phyloP scores from a whole-genome alignment of 1,140 invertebrate genomes.

The Neoseiulus cucumeris region DNA sequence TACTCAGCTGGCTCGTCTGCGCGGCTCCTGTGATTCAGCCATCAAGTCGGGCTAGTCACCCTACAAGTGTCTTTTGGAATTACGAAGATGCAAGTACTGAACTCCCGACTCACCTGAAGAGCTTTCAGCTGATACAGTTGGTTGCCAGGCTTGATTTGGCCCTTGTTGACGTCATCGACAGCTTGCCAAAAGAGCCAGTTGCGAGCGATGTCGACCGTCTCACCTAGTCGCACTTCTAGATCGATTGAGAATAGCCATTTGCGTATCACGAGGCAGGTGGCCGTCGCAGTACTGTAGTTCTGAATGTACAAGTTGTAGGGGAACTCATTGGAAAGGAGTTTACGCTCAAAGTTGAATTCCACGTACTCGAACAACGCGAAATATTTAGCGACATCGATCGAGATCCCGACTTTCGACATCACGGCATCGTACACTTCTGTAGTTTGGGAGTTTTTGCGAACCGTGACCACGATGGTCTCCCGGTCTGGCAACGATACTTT shows the following conservation, averaged over 20 bases:
- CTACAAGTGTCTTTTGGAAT: too few species aligned
- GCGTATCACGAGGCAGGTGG: slow-evolving; percentile 74
- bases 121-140: slow-evolving; percentile 84
- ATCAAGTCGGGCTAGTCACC: too few species aligned
- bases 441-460: slow-evolving; percentile 72
- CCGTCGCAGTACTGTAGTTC: slow-evolving; percentile 83
- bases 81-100: slow-evolving; percentile 21
- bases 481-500: slow-evolving; percentile 44
- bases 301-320: slow-evolving; percentile 84
- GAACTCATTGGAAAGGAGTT: slow-evolving; percentile 75
- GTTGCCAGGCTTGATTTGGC: slow-evolving; percentile 66
- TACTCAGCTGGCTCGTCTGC: too few species aligned
- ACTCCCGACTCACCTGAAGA: slow-evolving; percentile 53
- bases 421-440: slow-evolving; percentile 75
- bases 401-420: slow-evolving; percentile 62
- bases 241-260: slow-evolving; percentile 79
- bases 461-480: slow-evolving; percentile 69
- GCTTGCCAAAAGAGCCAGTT: slow-evolving; percentile 64
- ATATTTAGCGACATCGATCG: slow-evolving; percentile 56
- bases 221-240: slow-evolving; percentile 45
- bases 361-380: slow-evolving; percentile 97
- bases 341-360: slow-evolving; percentile 86
- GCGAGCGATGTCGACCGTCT: slow-evolving; percentile 36
- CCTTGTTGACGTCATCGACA: slow-evolving; percentile 82
- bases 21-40: too few species aligned